Evolutionary conservation across 2,113 vertebrate genomes (phyloP).

Genomic region (Panthera leo): DNA sequence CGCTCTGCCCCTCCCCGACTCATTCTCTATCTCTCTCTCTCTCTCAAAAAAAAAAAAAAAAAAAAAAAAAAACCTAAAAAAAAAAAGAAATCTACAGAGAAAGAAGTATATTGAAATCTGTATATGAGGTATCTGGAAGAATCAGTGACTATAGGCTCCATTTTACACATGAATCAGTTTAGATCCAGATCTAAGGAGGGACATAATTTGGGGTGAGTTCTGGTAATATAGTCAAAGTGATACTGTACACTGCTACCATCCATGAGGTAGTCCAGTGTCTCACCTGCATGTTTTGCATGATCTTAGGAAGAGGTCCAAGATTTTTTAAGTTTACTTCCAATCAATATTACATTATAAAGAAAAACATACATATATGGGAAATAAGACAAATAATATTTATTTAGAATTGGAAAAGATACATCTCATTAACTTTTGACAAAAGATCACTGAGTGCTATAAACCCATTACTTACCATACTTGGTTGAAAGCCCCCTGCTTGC

Average conservation of each 20-base stretch:
- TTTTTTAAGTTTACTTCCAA: not conserved
- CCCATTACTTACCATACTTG: not conserved
- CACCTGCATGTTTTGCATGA: not conserved
- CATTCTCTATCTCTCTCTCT: too few species aligned
- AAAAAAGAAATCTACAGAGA: not conserved
- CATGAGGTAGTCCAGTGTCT: not conserved
- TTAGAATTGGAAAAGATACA: not conserved
- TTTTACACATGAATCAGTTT: not conserved
- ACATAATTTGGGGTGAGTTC: not conserved
- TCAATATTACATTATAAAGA: not conserved
- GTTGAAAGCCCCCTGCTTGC: not conserved
- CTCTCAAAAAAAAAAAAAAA: too few species aligned
- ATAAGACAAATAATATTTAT: not conserved
- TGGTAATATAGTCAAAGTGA: not conserved
- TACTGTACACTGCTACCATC: not conserved
- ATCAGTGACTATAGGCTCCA: not conserved
- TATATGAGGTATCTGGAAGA: not conserved
- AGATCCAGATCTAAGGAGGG: not conserved
- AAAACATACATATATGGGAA: not conserved
- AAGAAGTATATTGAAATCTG: not conserved
- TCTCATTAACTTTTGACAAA: not conserved
- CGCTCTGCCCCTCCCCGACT: too few species aligned
- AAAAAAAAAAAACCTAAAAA: too few species aligned
- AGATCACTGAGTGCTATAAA: not conserved
- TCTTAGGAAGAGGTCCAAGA: not conserved